Conservation (phyloP, 2,888 invertebrate species). For the Parthenolecanium corni region DNA sequence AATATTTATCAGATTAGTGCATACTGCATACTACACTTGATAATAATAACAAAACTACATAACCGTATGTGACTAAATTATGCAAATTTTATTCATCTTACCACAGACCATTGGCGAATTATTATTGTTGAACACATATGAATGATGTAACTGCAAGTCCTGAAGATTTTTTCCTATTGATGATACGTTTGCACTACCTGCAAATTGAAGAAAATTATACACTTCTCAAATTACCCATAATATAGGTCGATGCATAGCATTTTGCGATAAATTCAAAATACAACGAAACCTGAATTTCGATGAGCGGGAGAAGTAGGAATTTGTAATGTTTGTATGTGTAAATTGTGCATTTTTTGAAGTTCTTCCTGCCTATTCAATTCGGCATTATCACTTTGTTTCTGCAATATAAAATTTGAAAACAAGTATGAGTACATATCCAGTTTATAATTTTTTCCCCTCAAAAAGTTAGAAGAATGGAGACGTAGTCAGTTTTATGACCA, state of each 20-base stretch:
- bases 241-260: background rate
- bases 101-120: conserved; percentile 25
- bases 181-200: conserved; percentile 15
- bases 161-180: conserved; percentile 19
- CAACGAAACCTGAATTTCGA: conserved; percentile 14
- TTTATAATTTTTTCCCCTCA: background rate
- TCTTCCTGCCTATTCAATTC: conserved; percentile 36
- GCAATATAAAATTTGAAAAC: conserved; percentile 29
- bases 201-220: background rate
- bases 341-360: conserved; percentile 40
- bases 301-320: conserved; percentile 1
- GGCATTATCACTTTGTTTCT: conserved; percentile 38
- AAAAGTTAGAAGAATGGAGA: background rate
- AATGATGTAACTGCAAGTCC: conserved; percentile 16
- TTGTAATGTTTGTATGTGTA: conserved; percentile 37
- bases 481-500: background rate
- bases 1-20: too few species aligned
- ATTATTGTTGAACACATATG: conserved; percentile 3
- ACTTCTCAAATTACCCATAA: background rate
- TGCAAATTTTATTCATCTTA: background rate
- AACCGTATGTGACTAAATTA: too few species aligned
- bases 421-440: background rate
- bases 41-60: too few species aligned
- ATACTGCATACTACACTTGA: too few species aligned
- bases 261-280: background rate